Base-by-base conservation (phyloP, 2,113 vertebrate genomes). In the Galeopterus variegatus region DNA sequence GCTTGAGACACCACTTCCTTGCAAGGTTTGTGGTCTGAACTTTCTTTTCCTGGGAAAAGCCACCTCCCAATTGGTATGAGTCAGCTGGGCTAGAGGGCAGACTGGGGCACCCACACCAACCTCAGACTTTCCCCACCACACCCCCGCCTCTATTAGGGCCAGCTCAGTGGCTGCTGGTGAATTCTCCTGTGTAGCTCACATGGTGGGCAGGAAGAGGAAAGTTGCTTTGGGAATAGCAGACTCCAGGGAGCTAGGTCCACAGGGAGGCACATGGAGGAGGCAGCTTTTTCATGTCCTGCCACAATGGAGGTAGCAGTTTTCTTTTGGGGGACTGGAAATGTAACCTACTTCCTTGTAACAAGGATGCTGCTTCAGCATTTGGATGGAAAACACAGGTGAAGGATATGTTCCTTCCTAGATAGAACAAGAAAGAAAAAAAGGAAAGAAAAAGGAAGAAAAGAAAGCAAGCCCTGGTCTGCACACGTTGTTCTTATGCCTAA, bases 321-420 rank as follows among this genome's bases (percentile, higher is more conserved):
- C 95, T 92, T 83, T 84, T 80, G 65, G 76, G 92, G 65, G 79
- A 52, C 90, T 85, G 94, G 90, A 67, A 70, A 65, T 64, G 88
- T 90, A 93, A 93, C 95, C 96, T 96, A 93, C 95, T 97, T 97
- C 92, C 81, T 76, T 11, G n/a, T 26, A 45, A 84, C 36, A 48
- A 93, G 86, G 94, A 52, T 76, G 96, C 95, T 60, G 36, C 79
- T 41, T 93, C 96, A 90, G 96, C 92, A 26, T n/a, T 67, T 67
- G 88, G 69, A 21, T 82, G 83, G 52, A 36, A 93, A 62, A 48
- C 0, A 12, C 80, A 73, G 94, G 84, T 56, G 83, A 92, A 36
- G 33, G 8, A 36, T 24, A 17, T 8, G 2, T 67, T 54, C 41
- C n/a, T 90, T 21, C 52, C 54, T 28, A 56, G 41, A 76, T 0